These are phyloP conservation scores for Saccostrea cuccullata DNA, from an alignment of 1,140 invertebrate species.

Conservation along the genomic window DNA sequence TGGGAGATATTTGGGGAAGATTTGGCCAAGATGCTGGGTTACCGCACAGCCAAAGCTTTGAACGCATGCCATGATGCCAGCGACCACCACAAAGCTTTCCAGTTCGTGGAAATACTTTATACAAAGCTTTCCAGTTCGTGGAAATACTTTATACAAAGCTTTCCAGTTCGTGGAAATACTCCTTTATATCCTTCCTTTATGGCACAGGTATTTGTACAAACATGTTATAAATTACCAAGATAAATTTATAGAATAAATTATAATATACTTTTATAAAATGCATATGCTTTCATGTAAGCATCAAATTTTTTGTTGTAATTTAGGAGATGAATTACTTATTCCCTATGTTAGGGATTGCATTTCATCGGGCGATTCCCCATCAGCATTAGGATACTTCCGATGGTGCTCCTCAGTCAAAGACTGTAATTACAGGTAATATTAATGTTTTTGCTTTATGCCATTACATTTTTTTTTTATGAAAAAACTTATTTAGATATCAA, in stretches of 20 bases:
- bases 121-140: too few species aligned
- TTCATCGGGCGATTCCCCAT: neutral
- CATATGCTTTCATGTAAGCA: neutral
- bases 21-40: slow-evolving; percentile 36
- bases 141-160: too few species aligned
- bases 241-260: neutral
- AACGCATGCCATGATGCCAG: slow-evolving; percentile 5
- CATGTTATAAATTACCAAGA: neutral
- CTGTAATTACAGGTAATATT: neutral
- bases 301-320: neutral
- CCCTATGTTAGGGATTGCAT: neutral
- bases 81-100: slow-evolving; percentile 49
- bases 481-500: too few species aligned
- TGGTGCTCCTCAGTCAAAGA: neutral
- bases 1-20: slow-evolving; percentile 18
- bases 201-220: neutral
- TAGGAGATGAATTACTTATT: slow-evolving; percentile 3
- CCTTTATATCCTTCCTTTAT: too few species aligned
- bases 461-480: too few species aligned
- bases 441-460: too few species aligned
- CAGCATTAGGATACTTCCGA: neutral
- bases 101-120: too few species aligned
- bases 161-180: too few species aligned
- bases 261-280: neutral
- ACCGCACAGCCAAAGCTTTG: neutral